Evolutionary conservation across 1,140 invertebrate species (phyloP).

Genomic region (Trinorchestia longiramus): DNA sequence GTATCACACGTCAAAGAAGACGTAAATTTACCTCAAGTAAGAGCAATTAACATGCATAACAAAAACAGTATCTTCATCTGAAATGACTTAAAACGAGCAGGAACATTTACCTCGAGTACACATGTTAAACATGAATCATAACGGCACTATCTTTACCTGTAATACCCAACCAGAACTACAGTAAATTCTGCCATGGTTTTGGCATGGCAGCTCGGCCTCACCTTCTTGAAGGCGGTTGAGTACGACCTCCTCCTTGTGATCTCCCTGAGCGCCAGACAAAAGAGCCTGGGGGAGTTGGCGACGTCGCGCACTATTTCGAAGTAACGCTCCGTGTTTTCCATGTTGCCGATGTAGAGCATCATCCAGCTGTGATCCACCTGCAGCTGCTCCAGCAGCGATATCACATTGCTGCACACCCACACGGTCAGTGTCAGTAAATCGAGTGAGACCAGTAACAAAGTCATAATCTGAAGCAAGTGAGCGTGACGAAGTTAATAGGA

Average conservation of each 20-base stretch:
- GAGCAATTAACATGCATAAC: too few relatives aligned
- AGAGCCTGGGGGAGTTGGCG: not conserved
- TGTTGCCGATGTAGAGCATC: conserved; percentile 27
- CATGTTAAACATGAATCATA: too few relatives aligned
- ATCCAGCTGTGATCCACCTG: conserved; percentile 31
- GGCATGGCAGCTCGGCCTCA: not conserved
- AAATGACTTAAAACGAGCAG: too few relatives aligned
- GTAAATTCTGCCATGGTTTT: too few relatives aligned
- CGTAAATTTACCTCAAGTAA: too few relatives aligned
- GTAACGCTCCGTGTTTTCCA: conserved; percentile 28
- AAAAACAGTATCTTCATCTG: too few relatives aligned
- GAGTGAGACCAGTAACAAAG: not conserved
- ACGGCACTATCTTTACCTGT: too few relatives aligned
- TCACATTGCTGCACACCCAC: conserved; percentile 12
- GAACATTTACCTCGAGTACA: too few relatives aligned
- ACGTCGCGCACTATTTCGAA: conserved; percentile 34
- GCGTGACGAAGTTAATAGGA: too few relatives aligned
- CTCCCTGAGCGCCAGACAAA: conserved; percentile 18
- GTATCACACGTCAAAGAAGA: too few relatives aligned
- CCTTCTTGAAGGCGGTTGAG: conserved; percentile 29
- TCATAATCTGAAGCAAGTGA: too few relatives aligned
- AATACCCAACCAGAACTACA: too few relatives aligned
- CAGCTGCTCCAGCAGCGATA: conserved; percentile 40
- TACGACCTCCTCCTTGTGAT: not conserved
- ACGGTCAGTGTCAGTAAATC: not conserved